Base-by-base conservation (phyloP, 1,140 invertebrate genomes). In the Drosophila neocordata region DNA sequence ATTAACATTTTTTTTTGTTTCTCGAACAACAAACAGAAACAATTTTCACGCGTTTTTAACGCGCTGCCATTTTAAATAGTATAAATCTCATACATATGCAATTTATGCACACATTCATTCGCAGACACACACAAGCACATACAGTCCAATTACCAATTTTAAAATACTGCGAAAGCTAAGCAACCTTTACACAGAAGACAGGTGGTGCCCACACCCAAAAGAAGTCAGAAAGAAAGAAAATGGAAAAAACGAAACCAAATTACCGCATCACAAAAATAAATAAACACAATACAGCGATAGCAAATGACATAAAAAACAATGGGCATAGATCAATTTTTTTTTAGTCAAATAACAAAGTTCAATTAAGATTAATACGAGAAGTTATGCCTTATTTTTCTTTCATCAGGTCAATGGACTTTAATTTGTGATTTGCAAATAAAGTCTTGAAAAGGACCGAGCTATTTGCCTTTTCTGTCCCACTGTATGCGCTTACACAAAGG, bases 11-110 rank as follows among this genome's bases (percentile, higher is more conserved):
- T 85, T 85, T 85, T 82, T 84, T 77, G 74, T 79, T 82, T 22
- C 44, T n/a, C 18, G 55, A 66, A 60, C 22, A 61, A 66, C 57
- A 55, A 35, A 62, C 69, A 73, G 65, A 63, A 75, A 72, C 82
- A 80, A 88, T 88, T 88, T 77, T 88, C 76, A 79, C 73, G 80
- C 73, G 70, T 73, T 76, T 85, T 89, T 88, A 89, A 88, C 80
- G 77, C 70, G 63, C 8, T 64, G 64, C 59, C 74, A 67, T 68
- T 79, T 77, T 64, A 67, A 68, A 76, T 72, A 76, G 71, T 76
- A 85, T 85, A 89, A 89, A 82, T 85, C 85, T 89, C 85, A 84
- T 79, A 79, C 85, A 89, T 89, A 89, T 89, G 85, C 85, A 83
- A 88, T 83, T 83, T 83, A 81, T 63, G 68, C 72, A 73, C 66